phyloP scores from a whole-genome alignment of 2,797 vertebrate genomes.

The Paguma larvata region DNA sequence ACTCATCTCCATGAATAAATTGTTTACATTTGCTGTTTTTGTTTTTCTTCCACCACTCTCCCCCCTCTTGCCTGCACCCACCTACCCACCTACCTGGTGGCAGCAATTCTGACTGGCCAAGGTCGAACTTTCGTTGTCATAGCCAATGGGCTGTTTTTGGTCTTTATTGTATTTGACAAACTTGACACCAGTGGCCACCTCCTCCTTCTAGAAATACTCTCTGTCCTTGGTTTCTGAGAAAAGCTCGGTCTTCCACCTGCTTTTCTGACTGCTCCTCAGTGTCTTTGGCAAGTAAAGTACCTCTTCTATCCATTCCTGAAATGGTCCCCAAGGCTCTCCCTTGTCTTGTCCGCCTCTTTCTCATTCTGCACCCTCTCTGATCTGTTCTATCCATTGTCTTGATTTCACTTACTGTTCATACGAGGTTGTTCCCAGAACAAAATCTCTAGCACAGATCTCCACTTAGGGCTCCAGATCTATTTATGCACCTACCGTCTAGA shows the following conservation, averaged over 20 bases:
- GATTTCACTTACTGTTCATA: background rate
- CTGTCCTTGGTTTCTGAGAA: constrained; percentile 10
- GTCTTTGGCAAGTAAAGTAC: background rate
- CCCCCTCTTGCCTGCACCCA: background rate
- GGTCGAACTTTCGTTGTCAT: constrained; percentile 16
- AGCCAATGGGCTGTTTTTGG: background rate
- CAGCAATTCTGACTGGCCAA: background rate
- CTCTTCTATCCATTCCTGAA: background rate
- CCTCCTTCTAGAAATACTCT: background rate
- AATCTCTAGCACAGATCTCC: background rate
- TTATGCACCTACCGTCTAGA: background rate
- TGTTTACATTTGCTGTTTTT: background rate
- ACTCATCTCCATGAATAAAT: background rate
- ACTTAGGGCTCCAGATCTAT: background rate
- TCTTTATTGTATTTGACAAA: constrained; percentile 21
- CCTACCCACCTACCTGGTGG: too few species aligned
- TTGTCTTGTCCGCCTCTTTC: background rate
- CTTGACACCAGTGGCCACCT: background rate
- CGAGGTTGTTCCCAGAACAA: background rate
- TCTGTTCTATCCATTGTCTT: background rate
- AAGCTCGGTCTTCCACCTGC: background rate
- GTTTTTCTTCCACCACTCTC: background rate
- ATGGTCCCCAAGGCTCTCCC: background rate
- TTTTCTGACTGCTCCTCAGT: background rate
- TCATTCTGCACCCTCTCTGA: background rate